These are phyloP conservation scores for Actinia equina DNA, from an alignment of 64 coral and sea anemone genomes.

Conservation along the genomic window DNA sequence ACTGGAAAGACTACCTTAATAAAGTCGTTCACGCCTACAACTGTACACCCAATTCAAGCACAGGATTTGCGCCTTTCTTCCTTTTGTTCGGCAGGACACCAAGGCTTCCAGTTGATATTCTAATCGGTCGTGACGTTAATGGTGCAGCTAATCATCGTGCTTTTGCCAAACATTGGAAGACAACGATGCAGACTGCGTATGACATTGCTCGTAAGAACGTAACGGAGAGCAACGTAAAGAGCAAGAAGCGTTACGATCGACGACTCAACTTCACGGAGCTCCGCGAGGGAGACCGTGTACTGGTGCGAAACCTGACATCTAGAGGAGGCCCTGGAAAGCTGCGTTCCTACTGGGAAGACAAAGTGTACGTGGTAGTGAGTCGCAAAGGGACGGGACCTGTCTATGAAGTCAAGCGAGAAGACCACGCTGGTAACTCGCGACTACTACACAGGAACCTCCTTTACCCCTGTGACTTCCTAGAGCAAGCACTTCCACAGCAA, in stretches of 20 bases:
- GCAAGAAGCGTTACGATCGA: conserved; percentile 28
- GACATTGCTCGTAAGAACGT: no score
- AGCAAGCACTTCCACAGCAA: background rate
- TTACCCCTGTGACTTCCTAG: conserved; percentile 30
- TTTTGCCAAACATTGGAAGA: no score
- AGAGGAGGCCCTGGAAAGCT: conserved; percentile 39
- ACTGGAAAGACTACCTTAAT: no score
- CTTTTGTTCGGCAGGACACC: conserved; percentile 50
- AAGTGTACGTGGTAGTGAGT: conserved; percentile 19
- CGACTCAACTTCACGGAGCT: conserved; percentile 29
- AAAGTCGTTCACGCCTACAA: no score
- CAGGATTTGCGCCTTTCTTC: conserved; percentile 49
- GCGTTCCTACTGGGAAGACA: conserved; percentile 15
- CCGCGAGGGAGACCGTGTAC: conserved; percentile 49
- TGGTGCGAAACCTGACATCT: conserved; percentile 31
- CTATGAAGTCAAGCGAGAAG: conserved; percentile 28
- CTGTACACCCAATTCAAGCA: conserved; percentile 6
- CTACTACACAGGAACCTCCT: conserved; percentile 36
- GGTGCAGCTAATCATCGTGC: no score
- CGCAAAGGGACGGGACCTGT: conserved; percentile 23
- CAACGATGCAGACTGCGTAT: no score
- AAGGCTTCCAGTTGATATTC: conserved; percentile 53
- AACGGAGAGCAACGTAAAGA: no score
- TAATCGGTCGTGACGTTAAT: conserved; percentile 33
- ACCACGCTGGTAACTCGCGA: conserved; percentile 10